Evolutionary conservation across 2,888 invertebrate genomes (phyloP).

Genomic region (Eurytoma adleriae): DNA sequence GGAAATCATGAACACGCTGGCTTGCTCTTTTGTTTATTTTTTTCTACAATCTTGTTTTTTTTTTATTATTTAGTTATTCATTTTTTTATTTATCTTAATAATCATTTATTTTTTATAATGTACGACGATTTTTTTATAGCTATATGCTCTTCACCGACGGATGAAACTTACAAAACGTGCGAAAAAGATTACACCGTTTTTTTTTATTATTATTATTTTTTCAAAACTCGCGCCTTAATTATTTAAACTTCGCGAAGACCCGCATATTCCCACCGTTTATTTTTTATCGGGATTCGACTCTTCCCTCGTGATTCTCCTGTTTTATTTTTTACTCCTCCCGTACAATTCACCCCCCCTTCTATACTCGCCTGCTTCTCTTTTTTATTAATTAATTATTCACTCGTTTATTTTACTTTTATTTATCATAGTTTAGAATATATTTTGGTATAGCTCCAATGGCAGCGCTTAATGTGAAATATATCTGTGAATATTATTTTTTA

Average conservation of each 20-base stretch:
- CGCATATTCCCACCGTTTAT: background rate
- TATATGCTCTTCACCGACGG: constrained; percentile 8
- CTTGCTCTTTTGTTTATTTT: constrained; percentile 16
- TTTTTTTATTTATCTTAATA: constrained; percentile 1
- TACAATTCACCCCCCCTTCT: background rate
- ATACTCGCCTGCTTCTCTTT: constrained; percentile 36
- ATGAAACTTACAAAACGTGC: constrained; percentile 30
- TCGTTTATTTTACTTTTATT: constrained; percentile 57
- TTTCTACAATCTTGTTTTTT: constrained; percentile 11
- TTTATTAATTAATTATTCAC: constrained; percentile 56
- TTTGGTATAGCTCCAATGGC: constrained; percentile 72
- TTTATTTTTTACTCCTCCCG: background rate
- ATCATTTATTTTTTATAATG: background rate
- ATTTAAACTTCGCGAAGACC: constrained; percentile 1
- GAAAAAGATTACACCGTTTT: constrained; percentile 12
- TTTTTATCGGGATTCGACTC: constrained; percentile 62
- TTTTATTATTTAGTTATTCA: background rate
- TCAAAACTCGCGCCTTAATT: constrained; percentile 5
- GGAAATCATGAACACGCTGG: constrained; percentile 36
- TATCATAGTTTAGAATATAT: constrained; percentile 73
- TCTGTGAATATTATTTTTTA: constrained; percentile 58
- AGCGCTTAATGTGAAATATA: constrained; percentile 72
- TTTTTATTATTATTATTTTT: constrained; percentile 8
- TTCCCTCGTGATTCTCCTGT: background rate
- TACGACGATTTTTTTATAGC: background rate